Conservation (phyloP, 2,797 vertebrate genomes). For the Babyrousa celebensis region DNA sequence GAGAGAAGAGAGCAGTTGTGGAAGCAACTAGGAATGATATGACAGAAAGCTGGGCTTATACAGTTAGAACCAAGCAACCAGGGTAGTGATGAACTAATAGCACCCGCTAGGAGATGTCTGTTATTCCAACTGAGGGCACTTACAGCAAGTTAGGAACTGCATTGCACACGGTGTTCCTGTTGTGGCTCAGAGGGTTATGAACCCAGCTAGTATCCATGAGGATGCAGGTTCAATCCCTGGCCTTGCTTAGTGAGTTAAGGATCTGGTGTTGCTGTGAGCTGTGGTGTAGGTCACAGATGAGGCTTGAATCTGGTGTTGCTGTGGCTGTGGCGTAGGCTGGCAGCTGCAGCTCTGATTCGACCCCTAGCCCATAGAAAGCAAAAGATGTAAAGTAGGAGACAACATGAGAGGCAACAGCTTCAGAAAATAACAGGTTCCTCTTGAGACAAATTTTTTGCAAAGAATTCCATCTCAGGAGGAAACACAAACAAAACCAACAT, state of each 20-base stretch:
- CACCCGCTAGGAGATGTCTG: background rate
- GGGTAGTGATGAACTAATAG: background rate
- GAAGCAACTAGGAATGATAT: background rate
- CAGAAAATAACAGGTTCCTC: slow-evolving; percentile 30
- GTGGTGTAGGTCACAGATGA: too few relatives aligned
- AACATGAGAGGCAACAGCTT: background rate
- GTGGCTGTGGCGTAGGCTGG: too few relatives aligned
- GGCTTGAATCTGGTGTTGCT: too few relatives aligned
- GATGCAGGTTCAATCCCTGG: too few relatives aligned
- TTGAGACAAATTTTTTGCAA: background rate
- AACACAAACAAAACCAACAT: background rate
- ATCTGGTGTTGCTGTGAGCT: too few relatives aligned
- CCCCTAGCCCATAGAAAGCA: too few relatives aligned
- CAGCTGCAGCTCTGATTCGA: too few relatives aligned
- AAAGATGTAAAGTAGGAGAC: background rate
- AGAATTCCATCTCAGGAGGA: slow-evolving; percentile 27
- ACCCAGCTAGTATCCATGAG: too few relatives aligned
- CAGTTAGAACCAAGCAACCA: background rate
- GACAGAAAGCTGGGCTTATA: background rate
- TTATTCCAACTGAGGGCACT: background rate
- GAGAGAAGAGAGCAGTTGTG: background rate
- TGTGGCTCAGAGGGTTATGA: too few relatives aligned
- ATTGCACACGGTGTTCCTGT: too few relatives aligned
- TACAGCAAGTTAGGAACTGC: background rate
- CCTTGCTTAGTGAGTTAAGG: too few relatives aligned